Base-by-base conservation (phyloP, 1,140 invertebrate species). In the Drosophila paulistorum region DNA sequence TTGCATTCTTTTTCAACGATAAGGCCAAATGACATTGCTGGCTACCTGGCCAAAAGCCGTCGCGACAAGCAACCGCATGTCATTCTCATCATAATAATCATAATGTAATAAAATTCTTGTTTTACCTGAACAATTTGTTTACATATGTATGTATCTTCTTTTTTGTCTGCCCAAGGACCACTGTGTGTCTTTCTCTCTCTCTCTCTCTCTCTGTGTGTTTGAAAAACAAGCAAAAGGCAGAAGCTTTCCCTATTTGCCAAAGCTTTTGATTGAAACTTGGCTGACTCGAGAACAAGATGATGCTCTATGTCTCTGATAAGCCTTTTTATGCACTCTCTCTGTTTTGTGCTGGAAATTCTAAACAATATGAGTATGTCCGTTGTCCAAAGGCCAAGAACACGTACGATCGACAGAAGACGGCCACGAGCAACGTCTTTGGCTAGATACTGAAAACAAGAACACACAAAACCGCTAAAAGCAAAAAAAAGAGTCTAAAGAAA, bases 341-440 rank as follows among this genome's bases (percentile, higher is more conserved):
- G 68, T 35, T 79, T 78, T 86, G 82, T 45, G 65, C 68, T 66
- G 39, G 11, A 42, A 60, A 81, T 85, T 77, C 81, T 81, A 85
- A 69, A 74, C 74, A 77, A 59, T 62, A 37, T 33, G 33, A 6
- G 17, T 23, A 11, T 13, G 37, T 39, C 11, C 37, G 37, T 11
- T 39, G 37, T 39, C 37, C 37, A 1, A 51, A 9, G 14, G 14
- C 6, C 45, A 17, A 51, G 11, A 51, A 20, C 45, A 51, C 45
- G 45, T 51, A 51, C 45, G 20, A 23, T 23, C 20, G 45, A 23
- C 17, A 51, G 17, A 51, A 51, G 17, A 51, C 13, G 45, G 45
- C 45, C 45, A 51, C 45, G 45, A 51, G 45, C 45, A 9, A 7
- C 10, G 17, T 20, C 45, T 51, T 23, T 51, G 9, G 45, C 14